Percentiles rank a stretch among this genome's conserved stretches.
Evolutionary conservation across 2,113 vertebrate genomes (phyloP).

Genomic region (Cyrtonyx montezumae): DNA sequence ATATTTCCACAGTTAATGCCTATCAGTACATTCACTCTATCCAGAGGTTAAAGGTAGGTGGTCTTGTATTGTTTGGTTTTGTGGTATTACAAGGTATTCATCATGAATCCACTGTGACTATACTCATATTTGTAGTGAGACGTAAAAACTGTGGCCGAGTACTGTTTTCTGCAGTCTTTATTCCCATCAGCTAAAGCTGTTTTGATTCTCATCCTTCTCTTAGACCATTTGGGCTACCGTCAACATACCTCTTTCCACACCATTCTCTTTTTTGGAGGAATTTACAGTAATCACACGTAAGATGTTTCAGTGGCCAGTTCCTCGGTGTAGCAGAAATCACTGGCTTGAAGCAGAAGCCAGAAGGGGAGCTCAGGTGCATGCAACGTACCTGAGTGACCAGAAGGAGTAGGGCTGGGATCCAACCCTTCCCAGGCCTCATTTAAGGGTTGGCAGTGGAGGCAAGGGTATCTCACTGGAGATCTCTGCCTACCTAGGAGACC

Average conservation of each 20-base stretch:
- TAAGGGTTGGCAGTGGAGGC: too few relatives aligned
- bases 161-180: neutral
- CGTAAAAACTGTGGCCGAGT: neutral
- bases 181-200: neutral
- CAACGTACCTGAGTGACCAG: too few relatives aligned
- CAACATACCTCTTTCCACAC: neutral
- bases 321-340: neutral
- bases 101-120: neutral
- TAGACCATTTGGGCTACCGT: neutral
- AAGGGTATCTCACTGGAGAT: too few relatives aligned
- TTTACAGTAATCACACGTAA: neutral
- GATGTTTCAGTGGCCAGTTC: neutral
- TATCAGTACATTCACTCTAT: neutral
- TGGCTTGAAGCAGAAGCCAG: too few relatives aligned
- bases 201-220: neutral
- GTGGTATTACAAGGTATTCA: constrained; percentile 3
- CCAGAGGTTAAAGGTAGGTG: constrained; percentile 16
- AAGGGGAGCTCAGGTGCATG: too few relatives aligned
- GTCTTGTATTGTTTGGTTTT: neutral
- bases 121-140: constrained; percentile 16
- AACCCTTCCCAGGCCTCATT: too few relatives aligned
- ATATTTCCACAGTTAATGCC: neutral
- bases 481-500: too few relatives aligned
- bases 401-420: too few relatives aligned
- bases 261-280: accelerated